Evolutionary conservation across 2,113 vertebrate species (phyloP).

Genomic region (Anser brachyrhynchus): DNA sequence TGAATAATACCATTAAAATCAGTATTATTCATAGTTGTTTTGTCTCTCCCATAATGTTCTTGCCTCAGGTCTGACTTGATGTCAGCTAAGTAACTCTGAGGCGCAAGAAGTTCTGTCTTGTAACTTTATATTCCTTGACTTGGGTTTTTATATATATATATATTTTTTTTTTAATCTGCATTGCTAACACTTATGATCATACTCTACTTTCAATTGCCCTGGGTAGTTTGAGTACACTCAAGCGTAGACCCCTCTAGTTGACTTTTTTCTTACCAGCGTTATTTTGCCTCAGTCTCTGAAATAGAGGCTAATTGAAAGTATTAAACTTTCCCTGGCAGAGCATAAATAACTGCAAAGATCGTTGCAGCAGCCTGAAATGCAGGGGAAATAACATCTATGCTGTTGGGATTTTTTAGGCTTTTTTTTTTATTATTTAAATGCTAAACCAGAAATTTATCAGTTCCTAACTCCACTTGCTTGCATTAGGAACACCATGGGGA

Average conservation of each 20-base stretch:
- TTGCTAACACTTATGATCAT: not conserved
- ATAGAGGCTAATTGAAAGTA: not conserved
- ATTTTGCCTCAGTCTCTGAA: not conserved
- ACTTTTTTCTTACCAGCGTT: not conserved
- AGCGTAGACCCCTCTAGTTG: not conserved
- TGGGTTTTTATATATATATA: not conserved
- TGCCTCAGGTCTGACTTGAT: not conserved
- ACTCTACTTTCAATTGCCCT: not conserved
- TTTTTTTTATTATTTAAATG: not conserved
- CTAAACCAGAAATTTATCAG: not conserved
- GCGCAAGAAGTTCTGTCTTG: not conserved
- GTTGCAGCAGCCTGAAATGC: not conserved
- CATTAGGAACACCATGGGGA: not conserved
- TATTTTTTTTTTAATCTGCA: not conserved
- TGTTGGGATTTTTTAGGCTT: not conserved
- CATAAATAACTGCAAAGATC: not conserved
- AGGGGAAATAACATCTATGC: not conserved
- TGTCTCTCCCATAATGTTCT: not conserved
- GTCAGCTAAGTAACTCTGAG: not conserved
- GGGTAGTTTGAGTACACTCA: not conserved
- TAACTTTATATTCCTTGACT: not conserved
- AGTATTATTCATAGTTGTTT: not conserved
- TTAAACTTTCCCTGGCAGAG: not conserved
- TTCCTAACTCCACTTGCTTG: not conserved
- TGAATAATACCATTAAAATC: not conserved